A percentile compares a stretch with the other conserved stretches of the same genome.
Evolutionary conservation across 2,888 invertebrate genomes (phyloP).

Genomic region (Plagodis dolabraria): DNA sequence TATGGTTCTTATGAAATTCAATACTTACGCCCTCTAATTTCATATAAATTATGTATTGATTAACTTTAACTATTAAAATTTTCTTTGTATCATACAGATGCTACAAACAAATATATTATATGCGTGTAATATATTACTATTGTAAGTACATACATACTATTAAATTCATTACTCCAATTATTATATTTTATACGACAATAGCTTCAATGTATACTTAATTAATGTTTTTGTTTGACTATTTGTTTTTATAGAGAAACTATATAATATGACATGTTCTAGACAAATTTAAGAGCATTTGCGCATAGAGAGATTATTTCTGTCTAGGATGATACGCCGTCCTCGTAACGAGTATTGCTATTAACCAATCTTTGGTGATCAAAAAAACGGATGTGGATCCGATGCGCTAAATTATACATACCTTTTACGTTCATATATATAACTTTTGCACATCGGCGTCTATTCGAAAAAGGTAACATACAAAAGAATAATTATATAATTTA

Average conservation of each 20-base stretch:
- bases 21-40: conserved; percentile 59
- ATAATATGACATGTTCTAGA: not conserved
- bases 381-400: conserved; percentile 15
- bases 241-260: not conserved
- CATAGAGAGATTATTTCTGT: not conserved
- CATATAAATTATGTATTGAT: conserved; percentile 31
- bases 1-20: conserved; percentile 65
- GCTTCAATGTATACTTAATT: not conserved
- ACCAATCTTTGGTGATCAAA: conserved; percentile 40
- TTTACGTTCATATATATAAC: conserved; percentile 27
- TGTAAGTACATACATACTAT: conserved; percentile 19
- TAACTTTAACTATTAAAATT: not conserved
- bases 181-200: conserved; percentile 20
- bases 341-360: conserved; percentile 34
- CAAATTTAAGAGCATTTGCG: conserved; percentile 8
- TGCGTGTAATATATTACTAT: conserved; percentile 23
- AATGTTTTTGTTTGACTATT: not conserved
- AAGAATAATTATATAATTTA: conserved; percentile 17
- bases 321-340: conserved; percentile 18
- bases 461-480: conserved; percentile 29
- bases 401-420: conserved; percentile 20
- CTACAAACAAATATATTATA: conserved; percentile 22
- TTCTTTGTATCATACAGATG: conserved; percentile 35
- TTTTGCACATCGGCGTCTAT: conserved; percentile 26
- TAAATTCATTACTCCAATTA: conserved; percentile 27